These are phyloP conservation scores for Poecile montanus DNA, from an alignment of 2,797 vertebrate species.

Conservation along the genomic window DNA sequence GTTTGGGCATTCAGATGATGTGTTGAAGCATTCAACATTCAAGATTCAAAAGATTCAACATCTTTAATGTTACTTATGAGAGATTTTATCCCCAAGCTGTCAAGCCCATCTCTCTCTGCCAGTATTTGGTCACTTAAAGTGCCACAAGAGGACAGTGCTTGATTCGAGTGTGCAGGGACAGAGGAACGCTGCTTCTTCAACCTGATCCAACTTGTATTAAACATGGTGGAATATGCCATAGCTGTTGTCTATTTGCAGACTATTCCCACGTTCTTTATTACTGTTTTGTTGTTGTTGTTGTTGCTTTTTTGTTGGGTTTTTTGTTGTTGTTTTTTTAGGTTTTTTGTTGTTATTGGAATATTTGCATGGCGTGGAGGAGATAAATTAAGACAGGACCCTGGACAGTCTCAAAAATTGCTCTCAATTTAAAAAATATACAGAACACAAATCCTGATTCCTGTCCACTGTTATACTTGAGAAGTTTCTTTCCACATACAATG, in stretches of 20 bases:
- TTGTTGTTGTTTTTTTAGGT: too few species aligned
- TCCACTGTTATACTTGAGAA: neutral
- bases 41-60: neutral
- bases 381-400: neutral
- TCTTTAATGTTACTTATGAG: neutral
- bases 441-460: neutral
- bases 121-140: neutral
- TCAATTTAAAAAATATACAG: neutral
- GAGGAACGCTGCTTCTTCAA: accelerated
- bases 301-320: too few species aligned
- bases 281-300: too few species aligned
- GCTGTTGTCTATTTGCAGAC: neutral
- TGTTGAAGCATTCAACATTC: neutral
- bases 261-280: neutral
- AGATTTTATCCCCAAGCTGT: neutral
- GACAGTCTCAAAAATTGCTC: neutral
- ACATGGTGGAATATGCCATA: neutral
- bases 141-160: neutral
- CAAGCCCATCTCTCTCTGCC: neutral
- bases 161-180: neutral
- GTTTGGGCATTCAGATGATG: neutral
- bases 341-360: neutral
- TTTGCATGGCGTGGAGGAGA: neutral
- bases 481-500: neutral
- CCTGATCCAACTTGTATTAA: accelerated